phyloP scores from a whole-genome alignment of 2,888 invertebrate species.

The Mantis religiosa region DNA sequence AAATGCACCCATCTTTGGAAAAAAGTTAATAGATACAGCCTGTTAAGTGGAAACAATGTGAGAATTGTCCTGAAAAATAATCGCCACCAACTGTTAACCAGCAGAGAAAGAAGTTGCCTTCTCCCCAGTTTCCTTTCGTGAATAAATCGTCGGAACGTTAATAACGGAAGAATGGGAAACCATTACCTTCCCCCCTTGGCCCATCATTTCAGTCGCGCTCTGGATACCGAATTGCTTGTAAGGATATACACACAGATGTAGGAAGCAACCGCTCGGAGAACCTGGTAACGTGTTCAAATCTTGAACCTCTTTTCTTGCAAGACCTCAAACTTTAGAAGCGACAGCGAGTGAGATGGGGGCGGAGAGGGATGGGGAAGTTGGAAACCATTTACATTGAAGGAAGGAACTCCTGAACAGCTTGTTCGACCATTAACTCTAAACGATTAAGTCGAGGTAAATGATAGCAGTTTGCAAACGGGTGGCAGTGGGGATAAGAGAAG shows the following conservation, averaged over 20 bases:
- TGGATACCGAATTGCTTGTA: neutral
- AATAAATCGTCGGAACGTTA: neutral
- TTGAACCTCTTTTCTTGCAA: neutral
- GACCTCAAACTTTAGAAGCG: neutral
- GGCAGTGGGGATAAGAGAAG: neutral
- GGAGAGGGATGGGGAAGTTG: neutral
- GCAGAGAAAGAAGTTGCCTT: neutral
- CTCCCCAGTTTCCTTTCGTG: neutral
- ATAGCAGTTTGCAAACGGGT: neutral
- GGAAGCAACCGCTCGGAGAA: neutral
- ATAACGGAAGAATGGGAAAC: neutral
- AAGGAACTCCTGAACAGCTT: conserved; percentile 1
- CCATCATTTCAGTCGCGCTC: neutral
- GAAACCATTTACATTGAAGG: neutral
- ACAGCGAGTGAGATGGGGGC: neutral
- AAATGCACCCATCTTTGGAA: neutral
- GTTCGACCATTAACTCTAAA: neutral
- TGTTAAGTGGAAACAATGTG: neutral
- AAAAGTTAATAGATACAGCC: neutral
- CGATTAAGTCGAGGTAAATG: conserved; percentile 9
- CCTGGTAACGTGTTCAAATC: neutral
- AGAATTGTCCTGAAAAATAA: neutral
- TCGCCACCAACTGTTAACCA: neutral
- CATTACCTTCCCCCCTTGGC: neutral
- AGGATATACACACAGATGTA: neutral